Base-by-base conservation (phyloP, 2,797 vertebrate species). In the Anolis apletophallus region DNA sequence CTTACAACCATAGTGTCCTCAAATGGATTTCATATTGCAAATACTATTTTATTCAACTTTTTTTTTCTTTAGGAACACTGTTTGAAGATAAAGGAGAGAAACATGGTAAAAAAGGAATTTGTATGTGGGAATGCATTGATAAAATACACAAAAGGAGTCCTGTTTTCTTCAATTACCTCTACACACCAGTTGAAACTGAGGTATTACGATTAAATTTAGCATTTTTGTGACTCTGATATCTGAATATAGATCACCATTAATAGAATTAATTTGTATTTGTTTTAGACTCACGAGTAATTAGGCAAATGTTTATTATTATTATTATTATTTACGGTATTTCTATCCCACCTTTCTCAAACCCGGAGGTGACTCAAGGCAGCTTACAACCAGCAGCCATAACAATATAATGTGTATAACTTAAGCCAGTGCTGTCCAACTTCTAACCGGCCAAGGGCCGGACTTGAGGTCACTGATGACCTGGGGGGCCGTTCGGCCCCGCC, bases 21-120 rank as follows among this genome's bases (percentile, higher is more conserved):
- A 64, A 34, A 21, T 14, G 5, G 36, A 46, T 69, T 78, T 75
- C 13, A 68, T 54, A 9, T 29, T 85, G n/a, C 46, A 34, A 85
- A 12, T 52, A 77, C 21, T 76, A 64, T 46, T 52, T 67, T 36
- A 68, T 77, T 73, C 46, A 61, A 32, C 21, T 64, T 36, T 36
- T 89, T 40, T 93, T 94, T 90, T 61, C 90, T 36, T 3, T 95
- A 99, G 99, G 99, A 82, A 97, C 98, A 69, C 93, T 99, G 92
- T 99, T 99, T 95, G 99, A 99, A 88, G 99, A 99, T 95, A 99
- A 98, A 96, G 98, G 97, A 93, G 98, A 98, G 74, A 99, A 99
- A 85, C 98, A 98, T 94, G 95, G 97, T 88, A 98, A 97, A 90
- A 98, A 96, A 95, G 99, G 98, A 84, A 95, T 99, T 93, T 99